Percentiles rank a stretch among this genome's conserved stretches.
These are phyloP conservation scores for Zosterops borbonicus DNA, from an alignment of 2,113 vertebrate species.

Conservation along the genomic window DNA sequence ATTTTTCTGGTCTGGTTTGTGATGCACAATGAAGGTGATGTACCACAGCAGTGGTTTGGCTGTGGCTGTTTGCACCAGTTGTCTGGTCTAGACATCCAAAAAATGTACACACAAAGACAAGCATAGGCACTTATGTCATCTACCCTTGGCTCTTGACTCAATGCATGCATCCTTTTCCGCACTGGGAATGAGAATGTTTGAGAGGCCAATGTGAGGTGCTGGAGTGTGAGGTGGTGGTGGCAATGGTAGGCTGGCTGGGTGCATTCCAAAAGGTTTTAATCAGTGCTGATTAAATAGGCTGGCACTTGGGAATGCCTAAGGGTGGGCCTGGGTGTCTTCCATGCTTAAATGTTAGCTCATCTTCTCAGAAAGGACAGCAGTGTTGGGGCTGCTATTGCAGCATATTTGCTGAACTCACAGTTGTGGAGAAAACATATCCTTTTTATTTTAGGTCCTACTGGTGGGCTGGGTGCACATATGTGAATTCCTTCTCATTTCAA, in stretches of 20 bases:
- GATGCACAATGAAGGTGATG: accelerated
- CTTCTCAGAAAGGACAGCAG: neutral
- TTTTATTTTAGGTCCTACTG: neutral
- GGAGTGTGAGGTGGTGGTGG: neutral
- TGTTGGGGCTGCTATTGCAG: neutral
- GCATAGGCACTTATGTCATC: neutral
- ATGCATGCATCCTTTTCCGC: neutral
- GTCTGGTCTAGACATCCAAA: neutral
- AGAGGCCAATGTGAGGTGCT: neutral
- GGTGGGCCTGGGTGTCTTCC: neutral
- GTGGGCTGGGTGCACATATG: neutral
- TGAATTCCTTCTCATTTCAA: neutral
- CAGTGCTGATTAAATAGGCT: neutral
- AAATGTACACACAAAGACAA: neutral
- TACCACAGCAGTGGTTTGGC: neutral
- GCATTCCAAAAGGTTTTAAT: neutral
- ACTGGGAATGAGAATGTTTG: neutral
- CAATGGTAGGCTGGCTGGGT: neutral
- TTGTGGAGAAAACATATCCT: accelerated
- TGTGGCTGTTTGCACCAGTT: neutral
- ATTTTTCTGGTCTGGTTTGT: neutral
- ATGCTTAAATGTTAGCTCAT: neutral
- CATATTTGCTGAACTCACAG: neutral
- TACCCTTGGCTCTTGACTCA: neutral
- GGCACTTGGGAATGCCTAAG: slow-evolving; percentile 4